Conservation (phyloP, 2,888 invertebrate species). For the Trichogramma evanescens region DNA sequence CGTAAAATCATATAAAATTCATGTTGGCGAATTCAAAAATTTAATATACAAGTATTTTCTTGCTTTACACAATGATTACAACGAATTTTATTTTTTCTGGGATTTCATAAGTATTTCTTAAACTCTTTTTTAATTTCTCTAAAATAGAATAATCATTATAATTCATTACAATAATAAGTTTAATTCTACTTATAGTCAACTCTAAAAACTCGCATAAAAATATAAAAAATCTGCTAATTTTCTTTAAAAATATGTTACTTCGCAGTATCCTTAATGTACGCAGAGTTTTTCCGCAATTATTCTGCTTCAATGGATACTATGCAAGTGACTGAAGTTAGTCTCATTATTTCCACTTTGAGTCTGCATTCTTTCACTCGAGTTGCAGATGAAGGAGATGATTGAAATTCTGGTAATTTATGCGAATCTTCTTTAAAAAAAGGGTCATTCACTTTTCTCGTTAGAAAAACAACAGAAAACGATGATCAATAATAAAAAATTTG, state of each 20-base stretch:
- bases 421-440: conserved; percentile 37
- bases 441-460: conserved; percentile 32
- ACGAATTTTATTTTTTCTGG: conserved; percentile 19
- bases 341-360: conserved; percentile 14
- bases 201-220: conserved; percentile 25
- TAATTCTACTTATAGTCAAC: conserved; percentile 24
- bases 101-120: conserved; percentile 18
- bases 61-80: conserved; percentile 19
- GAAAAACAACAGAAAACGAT: conserved; percentile 40
- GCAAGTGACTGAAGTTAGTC: conserved; percentile 20
- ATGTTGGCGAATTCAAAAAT: conserved; percentile 21
- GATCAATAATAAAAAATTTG: conserved; percentile 41
- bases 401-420: conserved; percentile 15
- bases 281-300: conserved; percentile 22
- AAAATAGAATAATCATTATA: conserved; percentile 18
- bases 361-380: conserved; percentile 3
- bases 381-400: conserved; percentile 10
- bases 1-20: conserved; percentile 21
- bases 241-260: conserved; percentile 24
- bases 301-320: conserved; percentile 24
- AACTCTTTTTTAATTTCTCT: conserved; percentile 16
- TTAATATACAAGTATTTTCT: conserved; percentile 20
- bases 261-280: conserved; percentile 24
- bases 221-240: conserved; percentile 24
- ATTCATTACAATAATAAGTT: conserved; percentile 23